Percentiles rank a stretch among this genome's conserved stretches.
phyloP scores from a whole-genome alignment of 2,113 vertebrate genomes.

The Syngnathus typhle region DNA sequence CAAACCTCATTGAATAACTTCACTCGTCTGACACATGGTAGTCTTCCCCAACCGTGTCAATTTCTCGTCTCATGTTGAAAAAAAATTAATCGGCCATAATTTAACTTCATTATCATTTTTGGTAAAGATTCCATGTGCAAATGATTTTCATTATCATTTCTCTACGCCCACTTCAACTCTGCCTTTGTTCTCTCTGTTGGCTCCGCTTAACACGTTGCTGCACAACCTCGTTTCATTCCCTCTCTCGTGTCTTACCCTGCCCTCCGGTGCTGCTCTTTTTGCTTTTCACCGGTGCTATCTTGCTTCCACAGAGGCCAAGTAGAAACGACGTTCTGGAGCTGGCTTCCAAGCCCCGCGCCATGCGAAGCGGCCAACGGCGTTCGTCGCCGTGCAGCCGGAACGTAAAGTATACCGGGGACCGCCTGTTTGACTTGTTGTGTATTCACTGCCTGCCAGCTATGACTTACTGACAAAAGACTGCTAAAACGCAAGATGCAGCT shows the following conservation, averaged over 20 bases:
- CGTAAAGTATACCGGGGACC: background rate
- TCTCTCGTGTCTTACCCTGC: constrained; percentile 30
- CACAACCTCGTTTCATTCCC: constrained; percentile 50
- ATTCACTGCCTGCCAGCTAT: background rate
- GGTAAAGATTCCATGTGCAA: constrained; percentile 8
- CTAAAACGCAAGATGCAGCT: background rate
- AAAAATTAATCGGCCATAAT: too few species aligned
- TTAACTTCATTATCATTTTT: background rate
- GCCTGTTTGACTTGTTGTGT: background rate
- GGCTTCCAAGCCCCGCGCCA: constrained; percentile 44
- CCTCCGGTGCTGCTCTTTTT: constrained; percentile 33
- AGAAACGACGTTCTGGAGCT: constrained; percentile 68
- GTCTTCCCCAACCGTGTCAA: too few species aligned
- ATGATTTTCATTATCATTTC: constrained; percentile 25
- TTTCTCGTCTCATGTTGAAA: too few species aligned
- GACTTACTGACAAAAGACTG: background rate
- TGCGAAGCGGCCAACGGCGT: background rate
- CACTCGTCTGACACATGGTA: background rate
- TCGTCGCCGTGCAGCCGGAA: background rate
- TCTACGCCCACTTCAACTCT: constrained; percentile 40
- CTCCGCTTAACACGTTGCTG: constrained; percentile 39
- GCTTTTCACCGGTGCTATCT: constrained; percentile 69
- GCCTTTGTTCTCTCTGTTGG: constrained; percentile 52
- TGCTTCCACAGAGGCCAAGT: constrained; percentile 72
- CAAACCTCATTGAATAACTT: background rate